phyloP scores from a whole-genome alignment of 1,140 invertebrate species.

The Zaprionus capensis region DNA sequence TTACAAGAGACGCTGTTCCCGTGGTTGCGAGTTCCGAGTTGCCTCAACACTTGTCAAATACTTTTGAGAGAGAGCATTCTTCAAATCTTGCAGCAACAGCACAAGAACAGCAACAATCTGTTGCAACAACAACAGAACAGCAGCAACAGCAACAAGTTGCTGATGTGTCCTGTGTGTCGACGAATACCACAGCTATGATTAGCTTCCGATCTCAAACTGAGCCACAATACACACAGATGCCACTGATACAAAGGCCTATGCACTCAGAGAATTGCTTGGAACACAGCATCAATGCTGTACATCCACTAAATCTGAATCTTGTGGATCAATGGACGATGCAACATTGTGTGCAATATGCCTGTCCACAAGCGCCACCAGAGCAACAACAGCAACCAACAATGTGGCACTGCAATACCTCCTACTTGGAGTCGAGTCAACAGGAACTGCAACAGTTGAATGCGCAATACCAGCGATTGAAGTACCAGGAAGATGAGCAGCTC shows the following conservation, averaged over 20 bases:
- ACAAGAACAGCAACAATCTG: background rate
- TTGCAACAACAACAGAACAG: background rate
- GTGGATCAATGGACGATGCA: slow-evolving; percentile 18
- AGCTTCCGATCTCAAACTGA: background rate
- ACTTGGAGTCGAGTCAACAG: slow-evolving; percentile 1
- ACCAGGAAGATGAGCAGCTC: slow-evolving; percentile 52
- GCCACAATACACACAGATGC: background rate
- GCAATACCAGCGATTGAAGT: slow-evolving; percentile 44
- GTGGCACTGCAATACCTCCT: slow-evolving; percentile 8
- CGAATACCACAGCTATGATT: background rate
- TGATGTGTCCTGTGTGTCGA: background rate
- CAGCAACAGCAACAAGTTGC: slow-evolving; percentile 5
- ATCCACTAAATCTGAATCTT: slow-evolving; percentile 32
- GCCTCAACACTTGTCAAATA: background rate
- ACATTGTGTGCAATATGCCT: slow-evolving; percentile 8
- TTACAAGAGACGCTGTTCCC: background rate
- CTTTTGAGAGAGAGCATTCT: background rate
- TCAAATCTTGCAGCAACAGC: background rate
- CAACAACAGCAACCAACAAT: background rate
- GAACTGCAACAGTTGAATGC: slow-evolving; percentile 53
- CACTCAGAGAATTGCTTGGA: background rate
- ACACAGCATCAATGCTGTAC: slow-evolving; percentile 25
- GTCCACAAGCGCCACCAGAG: background rate
- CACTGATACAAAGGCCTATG: slow-evolving; percentile 32
- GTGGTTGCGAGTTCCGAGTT: background rate